Base-by-base conservation (phyloP, 2,888 invertebrate genomes). In the Sphaeridia pumilis region DNA sequence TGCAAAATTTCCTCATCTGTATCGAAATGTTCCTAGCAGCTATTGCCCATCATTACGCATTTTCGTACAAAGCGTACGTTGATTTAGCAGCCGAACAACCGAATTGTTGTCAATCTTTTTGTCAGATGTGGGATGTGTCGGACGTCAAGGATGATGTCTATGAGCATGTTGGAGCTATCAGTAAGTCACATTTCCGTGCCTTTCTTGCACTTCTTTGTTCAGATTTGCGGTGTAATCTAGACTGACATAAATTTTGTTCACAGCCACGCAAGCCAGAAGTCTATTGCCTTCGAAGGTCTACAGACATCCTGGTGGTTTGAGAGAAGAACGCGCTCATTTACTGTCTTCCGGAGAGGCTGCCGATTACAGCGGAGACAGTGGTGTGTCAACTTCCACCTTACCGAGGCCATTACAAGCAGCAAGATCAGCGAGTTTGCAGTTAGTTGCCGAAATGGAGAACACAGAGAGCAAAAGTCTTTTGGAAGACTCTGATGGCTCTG, bases 21-120 rank as follows among this genome's bases (percentile, higher is more conserved):
- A 88, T 95, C 67, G 95, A 95, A 76, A 95, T 95, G 95, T 93
- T 94, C 70, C 70, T 94, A 66, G 94, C 94, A 24, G 90, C 94
- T 1, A 80, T 94, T 24, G 94, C 92, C 0, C 94, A 95, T 71
- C 89, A 90, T 70, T 94, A 87, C 72, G 88, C 90, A 67, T 95
- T 95, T 71, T 87, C 92, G n/a, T 87, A 92, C 71, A 81, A 84
- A 69, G 87, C 88, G 36, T 95, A 81, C 69, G 78, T 84, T 20
- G 73, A 75, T 61, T 62, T 68, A 49, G 66, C 81, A 46, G 72
- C 72, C 3, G 69, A 68, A 43, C 70, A 70, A 42, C 68, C 69
- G 28, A 69, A 72, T 21, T 85, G 86, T 70, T 84, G 86, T 66
- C 78, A 81, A 44, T 85, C 88, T 0, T 87, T 92, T 71, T 72